Evolutionary conservation across 23 tunicate genomes (phyloP).

Genomic region (Aplidium turbinatum): DNA sequence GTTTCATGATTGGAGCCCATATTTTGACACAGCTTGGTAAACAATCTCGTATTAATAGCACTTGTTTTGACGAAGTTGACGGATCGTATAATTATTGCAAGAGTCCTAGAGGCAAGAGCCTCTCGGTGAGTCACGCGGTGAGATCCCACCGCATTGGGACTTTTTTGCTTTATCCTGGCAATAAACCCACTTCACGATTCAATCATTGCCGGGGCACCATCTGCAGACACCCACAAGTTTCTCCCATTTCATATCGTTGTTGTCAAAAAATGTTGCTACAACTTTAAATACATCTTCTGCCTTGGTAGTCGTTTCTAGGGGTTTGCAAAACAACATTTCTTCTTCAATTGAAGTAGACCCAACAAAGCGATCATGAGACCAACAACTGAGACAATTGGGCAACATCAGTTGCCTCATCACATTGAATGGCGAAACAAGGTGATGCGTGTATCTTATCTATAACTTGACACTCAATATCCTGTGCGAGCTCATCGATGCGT

Average conservation of each 20-base stretch:
- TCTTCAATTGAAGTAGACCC: slow-evolving; percentile 23
- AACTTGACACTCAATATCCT: slow-evolving; percentile 33
- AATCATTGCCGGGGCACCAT: slow-evolving; percentile 30
- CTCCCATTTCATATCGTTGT: slow-evolving; percentile 21
- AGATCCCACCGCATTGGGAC: slow-evolving; percentile 23
- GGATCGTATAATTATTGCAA: slow-evolving; percentile 30
- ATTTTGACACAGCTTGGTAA: slow-evolving; percentile 44
- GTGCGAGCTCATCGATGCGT: slow-evolving; percentile 48
- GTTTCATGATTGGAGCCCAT: slow-evolving; percentile 19
- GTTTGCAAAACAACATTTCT: slow-evolving; percentile 19
- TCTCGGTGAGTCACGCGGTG: slow-evolving; percentile 45
- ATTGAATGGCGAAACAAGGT: slow-evolving; percentile 38
- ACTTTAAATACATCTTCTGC: slow-evolving; percentile 34
- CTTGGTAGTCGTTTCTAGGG: slow-evolving; percentile 1
- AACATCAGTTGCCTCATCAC: slow-evolving; percentile 46
- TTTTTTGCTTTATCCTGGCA: slow-evolving; percentile 29
- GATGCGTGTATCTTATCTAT: slow-evolving; percentile 19
- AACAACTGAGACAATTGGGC: background rate
- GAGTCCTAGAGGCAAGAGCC: slow-evolving; percentile 11
- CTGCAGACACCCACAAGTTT: slow-evolving; percentile 36
- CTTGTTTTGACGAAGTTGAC: slow-evolving; percentile 39
- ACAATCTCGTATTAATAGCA: slow-evolving; percentile 46
- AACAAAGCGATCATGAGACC: slow-evolving; percentile 25
- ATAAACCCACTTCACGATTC: background rate
- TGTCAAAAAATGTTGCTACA: slow-evolving; percentile 29